Percentiles rank a stretch among this genome's conserved stretches.
Conservation (phyloP, 2,113 vertebrate genomes). For the Campylomormyrus tamandua region DNA sequence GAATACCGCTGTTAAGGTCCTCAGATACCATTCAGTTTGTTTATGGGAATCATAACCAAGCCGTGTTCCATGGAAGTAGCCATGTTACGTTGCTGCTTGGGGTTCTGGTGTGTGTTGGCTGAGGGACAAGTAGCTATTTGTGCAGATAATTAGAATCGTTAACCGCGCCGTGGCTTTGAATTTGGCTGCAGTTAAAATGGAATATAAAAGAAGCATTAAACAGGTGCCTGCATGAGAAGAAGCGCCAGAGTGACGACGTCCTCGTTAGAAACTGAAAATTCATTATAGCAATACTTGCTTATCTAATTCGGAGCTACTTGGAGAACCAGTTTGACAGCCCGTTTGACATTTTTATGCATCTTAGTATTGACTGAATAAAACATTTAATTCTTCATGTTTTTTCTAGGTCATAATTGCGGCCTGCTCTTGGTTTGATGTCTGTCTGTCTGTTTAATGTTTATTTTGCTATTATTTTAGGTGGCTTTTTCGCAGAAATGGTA, state of each 20-base stretch:
- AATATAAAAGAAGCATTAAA: background rate
- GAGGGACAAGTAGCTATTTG: background rate
- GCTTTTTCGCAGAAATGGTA: background rate
- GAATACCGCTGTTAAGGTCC: background rate
- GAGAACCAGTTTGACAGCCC: background rate
- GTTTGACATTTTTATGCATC: background rate
- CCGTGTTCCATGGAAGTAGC: background rate
- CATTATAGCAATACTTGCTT: background rate
- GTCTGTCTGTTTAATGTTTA: background rate
- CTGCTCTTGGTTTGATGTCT: background rate
- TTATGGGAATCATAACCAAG: background rate
- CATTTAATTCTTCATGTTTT: background rate
- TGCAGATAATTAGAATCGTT: background rate
- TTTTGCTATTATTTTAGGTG: background rate
- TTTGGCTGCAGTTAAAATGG: conserved; percentile 41
- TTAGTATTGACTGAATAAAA: background rate
- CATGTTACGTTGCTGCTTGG: background rate
- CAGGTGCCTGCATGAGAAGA: background rate
- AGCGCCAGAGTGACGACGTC: background rate
- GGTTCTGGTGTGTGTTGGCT: background rate
- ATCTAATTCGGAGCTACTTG: background rate
- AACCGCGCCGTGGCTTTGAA: conserved; percentile 27
- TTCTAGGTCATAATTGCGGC: background rate
- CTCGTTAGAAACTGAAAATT: background rate
- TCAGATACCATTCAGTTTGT: background rate